Percentiles rank a stretch among this genome's conserved stretches.
These are phyloP conservation scores for Habrosyne pyritoides DNA, from an alignment of 2,888 invertebrate genomes.

Conservation along the genomic window DNA sequence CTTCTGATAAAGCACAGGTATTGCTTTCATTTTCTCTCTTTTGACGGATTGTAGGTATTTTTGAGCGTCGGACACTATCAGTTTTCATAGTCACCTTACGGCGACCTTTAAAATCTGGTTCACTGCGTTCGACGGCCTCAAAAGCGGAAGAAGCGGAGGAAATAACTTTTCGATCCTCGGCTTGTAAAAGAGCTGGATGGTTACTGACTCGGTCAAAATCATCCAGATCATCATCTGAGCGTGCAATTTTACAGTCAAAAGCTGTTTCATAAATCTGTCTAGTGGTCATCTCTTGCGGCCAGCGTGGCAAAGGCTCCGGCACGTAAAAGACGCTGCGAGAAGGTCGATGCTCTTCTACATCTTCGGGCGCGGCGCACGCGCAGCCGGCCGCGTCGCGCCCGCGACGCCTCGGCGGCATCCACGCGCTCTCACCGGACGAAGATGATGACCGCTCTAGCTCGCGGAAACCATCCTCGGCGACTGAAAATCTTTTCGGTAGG, in stretches of 20 bases:
- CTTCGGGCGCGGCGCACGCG: slow-evolving; percentile 88
- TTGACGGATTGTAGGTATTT: slow-evolving; percentile 84
- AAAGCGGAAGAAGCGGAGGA: slow-evolving; percentile 80
- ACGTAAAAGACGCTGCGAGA: slow-evolving; percentile 87
- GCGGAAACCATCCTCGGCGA: slow-evolving; percentile 87
- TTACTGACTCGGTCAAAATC: slow-evolving; percentile 92
- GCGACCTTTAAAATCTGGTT: slow-evolving; percentile 81
- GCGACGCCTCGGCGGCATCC: slow-evolving; percentile 89
- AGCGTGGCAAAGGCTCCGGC: slow-evolving; percentile 87
- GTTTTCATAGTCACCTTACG: slow-evolving; percentile 83
- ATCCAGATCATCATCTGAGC: slow-evolving; percentile 91
- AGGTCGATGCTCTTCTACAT: slow-evolving; percentile 86
- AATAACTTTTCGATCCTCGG: slow-evolving; percentile 74
- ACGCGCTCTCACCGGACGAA: slow-evolving; percentile 83
- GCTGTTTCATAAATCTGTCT: slow-evolving; percentile 95
- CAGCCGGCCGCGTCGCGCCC: slow-evolving; percentile 87
- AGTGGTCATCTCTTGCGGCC: slow-evolving; percentile 84
- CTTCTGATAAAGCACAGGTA: slow-evolving; percentile 73
- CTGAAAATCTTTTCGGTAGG: slow-evolving; percentile 86
- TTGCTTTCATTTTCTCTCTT: slow-evolving; percentile 75
- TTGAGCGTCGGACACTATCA: slow-evolving; percentile 82
- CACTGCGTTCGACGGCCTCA: slow-evolving; percentile 76
- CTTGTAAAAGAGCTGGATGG: slow-evolving; percentile 88
- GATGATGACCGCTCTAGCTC: slow-evolving; percentile 80
- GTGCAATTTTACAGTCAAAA: slow-evolving; percentile 93